phyloP scores from a whole-genome alignment of 2,797 vertebrate genomes.

The Pseudomugil gertrudae region DNA sequence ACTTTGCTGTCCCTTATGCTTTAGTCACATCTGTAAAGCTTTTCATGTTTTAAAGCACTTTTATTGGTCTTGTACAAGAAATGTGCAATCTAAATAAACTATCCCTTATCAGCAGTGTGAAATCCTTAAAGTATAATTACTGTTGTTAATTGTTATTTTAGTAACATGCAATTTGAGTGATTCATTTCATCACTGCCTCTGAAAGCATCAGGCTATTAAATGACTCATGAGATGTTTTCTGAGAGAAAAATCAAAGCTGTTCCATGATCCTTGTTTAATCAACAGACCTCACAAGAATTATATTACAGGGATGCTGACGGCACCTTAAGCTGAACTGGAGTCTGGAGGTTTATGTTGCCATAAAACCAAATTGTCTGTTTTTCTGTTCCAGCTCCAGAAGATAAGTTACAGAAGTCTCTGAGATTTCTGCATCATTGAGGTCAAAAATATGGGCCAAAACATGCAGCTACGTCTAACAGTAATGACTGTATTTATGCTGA shows the following conservation, averaged over 20 bases:
- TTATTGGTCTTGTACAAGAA: too few species aligned
- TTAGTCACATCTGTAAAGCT: too few species aligned
- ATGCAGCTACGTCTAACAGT: constrained; percentile 2
- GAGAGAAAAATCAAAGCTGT: background rate
- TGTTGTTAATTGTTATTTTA: background rate
- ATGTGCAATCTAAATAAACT: too few species aligned
- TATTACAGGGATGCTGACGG: constrained; percentile 32
- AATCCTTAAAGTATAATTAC: background rate
- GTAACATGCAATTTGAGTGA: background rate
- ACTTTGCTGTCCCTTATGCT: too few species aligned
- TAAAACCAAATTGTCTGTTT: constrained; percentile 24
- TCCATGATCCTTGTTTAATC: constrained; percentile 9
- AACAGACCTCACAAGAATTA: constrained; percentile 12
- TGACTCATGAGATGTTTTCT: background rate
- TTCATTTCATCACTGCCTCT: background rate
- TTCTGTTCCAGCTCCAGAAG: constrained; percentile 29
- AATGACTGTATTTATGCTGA: constrained; percentile 17
- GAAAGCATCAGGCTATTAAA: background rate
- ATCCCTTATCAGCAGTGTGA: background rate
- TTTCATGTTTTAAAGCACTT: too few species aligned
- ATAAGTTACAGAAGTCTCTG: constrained; percentile 14
- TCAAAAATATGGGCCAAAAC: constrained; percentile 24
- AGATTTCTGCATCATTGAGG: constrained; percentile 20
- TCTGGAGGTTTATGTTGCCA: constrained; percentile 10
- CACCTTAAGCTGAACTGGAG: constrained; percentile 11